Base-by-base conservation (phyloP, 2,888 invertebrate species). In the Podabrus alpinus region DNA sequence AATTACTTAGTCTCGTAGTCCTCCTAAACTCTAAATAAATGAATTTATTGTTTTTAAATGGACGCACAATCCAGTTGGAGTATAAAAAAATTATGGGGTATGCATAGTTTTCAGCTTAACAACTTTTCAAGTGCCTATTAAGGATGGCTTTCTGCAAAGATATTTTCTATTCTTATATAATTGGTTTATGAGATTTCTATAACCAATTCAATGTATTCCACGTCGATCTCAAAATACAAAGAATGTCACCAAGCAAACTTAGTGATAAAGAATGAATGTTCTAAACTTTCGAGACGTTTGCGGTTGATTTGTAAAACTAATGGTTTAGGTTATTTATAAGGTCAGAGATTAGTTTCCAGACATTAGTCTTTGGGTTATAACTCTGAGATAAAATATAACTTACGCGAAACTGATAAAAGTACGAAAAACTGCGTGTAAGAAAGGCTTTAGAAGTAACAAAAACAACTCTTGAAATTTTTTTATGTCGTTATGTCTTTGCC, bases 261-360 rank as follows among this genome's bases (percentile, higher is more conserved):
- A 77, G 75, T 71, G 78, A 79, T 79, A 79, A 79, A 77, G 78
- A 74, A 73, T 69, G 74, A 78, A 77, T 77, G 77, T 79, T 79
- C 75, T 77, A 72, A 79, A 79, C 77, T 79, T 78, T 74, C 75
- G 75, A 79, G 79, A 79, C 79, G 73, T 77, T 76, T 77, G 78
- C 77, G 78, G 78, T 77, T 79, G 79, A 79, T 79, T 77, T 78
- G 78, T 77, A 75, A 78, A 79, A 79, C 78, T 78, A 79, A 79
- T 79, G 79, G 78, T 76, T 69, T 64, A 68, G 74, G 78, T 77
- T 78, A 79, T 79, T 79, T 79, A 79, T 79, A 79, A 76, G 78
- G 77, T 77, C 79, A 71, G 78, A 79, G 79, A 79, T 79, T 79
- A 78, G 78, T 79, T 79, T 77, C 75, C 77, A 78, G 76, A 77